Base-by-base conservation (phyloP, 1,140 invertebrate genomes). In the Diabrotica virgifera region DNA sequence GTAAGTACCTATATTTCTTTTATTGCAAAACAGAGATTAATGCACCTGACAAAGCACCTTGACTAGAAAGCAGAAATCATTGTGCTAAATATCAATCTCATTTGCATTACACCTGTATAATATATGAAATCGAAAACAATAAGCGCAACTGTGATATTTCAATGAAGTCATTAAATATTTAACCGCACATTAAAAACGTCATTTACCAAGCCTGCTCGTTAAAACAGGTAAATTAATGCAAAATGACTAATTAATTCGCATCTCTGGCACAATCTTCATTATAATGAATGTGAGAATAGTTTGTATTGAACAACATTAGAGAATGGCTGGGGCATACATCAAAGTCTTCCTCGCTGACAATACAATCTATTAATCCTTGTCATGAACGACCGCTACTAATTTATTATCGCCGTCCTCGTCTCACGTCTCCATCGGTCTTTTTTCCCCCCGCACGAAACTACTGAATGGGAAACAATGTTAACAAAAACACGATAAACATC, bases 341-440 rank as follows among this genome's bases (percentile, higher is more conserved):
- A 77, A 75, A 75, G 75, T 77, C 75, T 70, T 73, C 68, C 64
- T 57, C 65, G 66, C 71, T 76, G 74, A 77, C 75, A 77, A 75
- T 75, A 72, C 74, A 74, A 75, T 74, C 75, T 72, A 77, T 77
- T 77, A 77, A 76, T 77, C 75, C 72, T 70, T 74, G 75, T 77
- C 75, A 76, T 64, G 72, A 66, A 24, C 63, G 70, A 70, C 73
- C 71, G 61, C 67, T 69, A 69, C 72, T 75, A 76, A 77, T 77
- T 76, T 77, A 77, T 77, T 76, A 76, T 73, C 66, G 66, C 62
- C 54, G 58, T 66, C 63, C 63, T 62, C 6, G 24, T 36, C 55
- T 11, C 6, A 5, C 46, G 35, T 7, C 36, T 59, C 46, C 46
- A 36, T 59, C 56, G 53, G 46, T 59, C 36, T 52, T 52, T 53